Evolutionary conservation across 2,797 vertebrate species (phyloP), one percentile per base, ranked within the genome.

Genomic region (Lithobates sylvaticus): DNA sequence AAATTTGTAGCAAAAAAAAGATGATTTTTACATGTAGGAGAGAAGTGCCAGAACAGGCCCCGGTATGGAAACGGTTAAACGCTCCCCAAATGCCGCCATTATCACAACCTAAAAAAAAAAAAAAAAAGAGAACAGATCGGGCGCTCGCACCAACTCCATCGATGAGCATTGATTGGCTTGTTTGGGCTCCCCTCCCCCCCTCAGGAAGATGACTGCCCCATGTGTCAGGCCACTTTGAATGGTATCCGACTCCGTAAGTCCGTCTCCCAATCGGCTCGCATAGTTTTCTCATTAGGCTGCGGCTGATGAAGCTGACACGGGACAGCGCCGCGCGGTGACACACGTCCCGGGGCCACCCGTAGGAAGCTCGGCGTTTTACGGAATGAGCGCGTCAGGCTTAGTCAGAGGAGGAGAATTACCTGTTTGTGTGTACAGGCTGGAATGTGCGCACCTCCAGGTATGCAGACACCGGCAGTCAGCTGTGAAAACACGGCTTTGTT

Each of bases 401-500:
- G 68, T 70, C 68, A 70, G 32, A 70, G 68, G 65, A 67, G 27
- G 67, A 21, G 26, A 18, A 61, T 47, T 68, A 29, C 61, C 34
- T 67, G 70, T 36, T 34, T 18, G 70, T 71, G 39, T 27, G 29
- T 5, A 2, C 34, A 27, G 50, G 0, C 61, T 79, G 71, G 84
- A 80, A 70, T 75, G 42, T 76, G 6, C 13, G 12, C 36, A n/a
- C 13, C 15, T 23, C 16, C 1, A 80, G 84, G 69, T 61, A 73
- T 84, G 50, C 16, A 34, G 68, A 42, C 68, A 10, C 29, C 5
- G 44, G n/a, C 12, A 58, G 36, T 44, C 27, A n/a, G 76, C 76
- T 78, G 61, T 34, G 61, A 76, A 58, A 58, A 70, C 61, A 54
- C 13, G 64, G 67, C 76, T 64, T 78, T 84, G 83, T 72, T 78